phyloP scores from a whole-genome alignment of 2,888 invertebrate species.

The Eristalis arbustorum region DNA sequence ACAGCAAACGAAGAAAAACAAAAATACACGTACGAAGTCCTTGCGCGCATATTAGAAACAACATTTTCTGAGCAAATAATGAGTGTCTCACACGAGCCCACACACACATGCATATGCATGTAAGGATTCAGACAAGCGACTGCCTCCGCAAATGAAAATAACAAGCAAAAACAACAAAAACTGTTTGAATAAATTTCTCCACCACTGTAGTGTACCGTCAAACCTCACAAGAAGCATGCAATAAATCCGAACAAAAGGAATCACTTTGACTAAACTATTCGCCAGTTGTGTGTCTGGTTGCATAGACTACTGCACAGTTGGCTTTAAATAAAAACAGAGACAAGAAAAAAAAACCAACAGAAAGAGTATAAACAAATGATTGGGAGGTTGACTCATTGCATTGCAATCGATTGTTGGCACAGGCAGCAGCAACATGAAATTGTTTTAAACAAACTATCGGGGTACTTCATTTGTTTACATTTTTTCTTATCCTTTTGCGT shows the following conservation, averaged over 20 bases:
- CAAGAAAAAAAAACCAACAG: background rate
- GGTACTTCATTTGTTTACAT: slow-evolving; percentile 59
- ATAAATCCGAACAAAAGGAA: slow-evolving; percentile 47
- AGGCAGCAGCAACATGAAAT: background rate
- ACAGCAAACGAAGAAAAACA: background rate
- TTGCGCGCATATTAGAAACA: background rate
- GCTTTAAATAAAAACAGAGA: background rate
- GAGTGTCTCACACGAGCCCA: background rate
- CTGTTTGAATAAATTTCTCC: background rate
- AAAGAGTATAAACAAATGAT: background rate
- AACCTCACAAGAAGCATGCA: slow-evolving; percentile 29
- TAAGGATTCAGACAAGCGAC: background rate
- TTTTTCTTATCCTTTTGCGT: slow-evolving; percentile 16
- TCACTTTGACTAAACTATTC: slow-evolving; percentile 45
- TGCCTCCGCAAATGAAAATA: too few species aligned
- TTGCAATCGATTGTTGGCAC: background rate
- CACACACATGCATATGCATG: background rate
- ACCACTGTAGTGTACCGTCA: slow-evolving; percentile 16
- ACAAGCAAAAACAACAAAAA: background rate
- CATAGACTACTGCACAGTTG: background rate
- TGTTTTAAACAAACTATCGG: slow-evolving; percentile 31
- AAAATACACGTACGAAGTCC: background rate
- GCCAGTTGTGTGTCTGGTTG: slow-evolving; percentile 11
- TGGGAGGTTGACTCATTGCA: background rate
- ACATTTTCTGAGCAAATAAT: background rate